Base-by-base conservation (phyloP, 1,140 invertebrate genomes). In the Cardiocondyla obscurior region DNA sequence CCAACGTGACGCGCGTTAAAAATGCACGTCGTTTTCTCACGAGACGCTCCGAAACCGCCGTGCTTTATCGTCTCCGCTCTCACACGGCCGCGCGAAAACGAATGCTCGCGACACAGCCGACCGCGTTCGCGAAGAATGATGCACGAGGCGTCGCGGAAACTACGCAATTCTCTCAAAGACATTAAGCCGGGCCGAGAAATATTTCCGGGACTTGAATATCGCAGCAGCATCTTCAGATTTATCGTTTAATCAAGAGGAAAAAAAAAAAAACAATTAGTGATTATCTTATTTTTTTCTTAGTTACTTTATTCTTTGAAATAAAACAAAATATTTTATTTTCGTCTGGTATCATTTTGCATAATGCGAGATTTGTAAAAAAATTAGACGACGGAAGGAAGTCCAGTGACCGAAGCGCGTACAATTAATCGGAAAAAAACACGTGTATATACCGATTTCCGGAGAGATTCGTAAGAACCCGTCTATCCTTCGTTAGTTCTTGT, bases 401-500 rank as follows among this genome's bases (percentile, higher is more conserved):
- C 60, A 62, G 79, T 46, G 51, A 19, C 22, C 55, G 69, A 30
- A 19, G 10, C 44, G 67, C 39, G 57, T 60, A 76, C 39, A 39
- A 53, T 77, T 60, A 10, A 39, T 64, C 73, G 85, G 53, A 85
- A 84, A 85, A 84, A 73, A 81, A 69, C 67, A 46, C 28, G 67
- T 30, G 55, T 81, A 65, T 84, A 88, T 90, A 89, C 87, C 82
- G 70, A 33, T 36, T 33, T 55, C 53, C 42, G 16, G 28, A 70
- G 76, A 79, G 74, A 33, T 1, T 22, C 28, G 16, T 84, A 90
- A 90, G 87, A 91, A 90, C 69, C 81, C 74, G 85, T 81, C 86
- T 85, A 89, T 88, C 90, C 89, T 92, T 92, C 91, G 91, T 92
- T 92, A 92, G 91, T 91, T 91, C 90, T 90, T 76, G 83, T 89